Evolutionary conservation across 1,140 invertebrate genomes (phyloP).

Genomic region (Kradibia gibbosae): DNA sequence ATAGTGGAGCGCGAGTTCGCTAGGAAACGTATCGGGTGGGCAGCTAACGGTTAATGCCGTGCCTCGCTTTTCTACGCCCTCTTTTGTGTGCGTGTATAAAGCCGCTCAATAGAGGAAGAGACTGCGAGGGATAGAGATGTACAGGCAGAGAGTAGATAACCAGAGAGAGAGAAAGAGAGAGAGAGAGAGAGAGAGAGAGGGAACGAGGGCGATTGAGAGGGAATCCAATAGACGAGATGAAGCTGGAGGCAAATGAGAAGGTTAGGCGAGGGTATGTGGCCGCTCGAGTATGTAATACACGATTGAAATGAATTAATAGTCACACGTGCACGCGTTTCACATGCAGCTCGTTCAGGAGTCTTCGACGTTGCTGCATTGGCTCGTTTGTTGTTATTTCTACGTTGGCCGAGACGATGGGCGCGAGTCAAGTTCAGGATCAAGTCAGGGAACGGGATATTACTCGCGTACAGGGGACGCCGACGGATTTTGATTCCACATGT

Average conservation of each 20-base stretch:
- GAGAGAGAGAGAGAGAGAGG: background rate
- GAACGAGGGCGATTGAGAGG: no score
- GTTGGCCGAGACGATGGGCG: background rate
- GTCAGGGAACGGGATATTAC: slow-evolving; percentile 14
- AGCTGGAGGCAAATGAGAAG: no score
- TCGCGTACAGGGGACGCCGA: background rate
- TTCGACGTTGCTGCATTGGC: background rate
- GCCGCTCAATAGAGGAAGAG: no score
- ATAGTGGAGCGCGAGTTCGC: slow-evolving; percentile 26
- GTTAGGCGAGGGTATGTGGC: background rate
- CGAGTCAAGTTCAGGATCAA: slow-evolving; percentile 41
- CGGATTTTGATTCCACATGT: slow-evolving; percentile 35
- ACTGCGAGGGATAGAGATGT: no score
- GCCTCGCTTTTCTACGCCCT: background rate
- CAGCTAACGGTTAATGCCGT: slow-evolving; percentile 43
- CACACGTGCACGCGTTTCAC: background rate
- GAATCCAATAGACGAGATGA: no score
- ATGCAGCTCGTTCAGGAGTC: background rate
- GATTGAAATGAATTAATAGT: slow-evolving; percentile 46
- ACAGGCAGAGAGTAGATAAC: no score
- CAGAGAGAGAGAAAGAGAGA: background rate
- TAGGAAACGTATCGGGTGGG: slow-evolving; percentile 34
- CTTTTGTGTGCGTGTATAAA: background rate
- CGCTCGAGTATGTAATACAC: slow-evolving; percentile 12
- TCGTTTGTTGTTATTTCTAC: slow-evolving; percentile 9